Base-by-base conservation (phyloP, 2,113 vertebrate genomes). In the Capreolus pygargus region DNA sequence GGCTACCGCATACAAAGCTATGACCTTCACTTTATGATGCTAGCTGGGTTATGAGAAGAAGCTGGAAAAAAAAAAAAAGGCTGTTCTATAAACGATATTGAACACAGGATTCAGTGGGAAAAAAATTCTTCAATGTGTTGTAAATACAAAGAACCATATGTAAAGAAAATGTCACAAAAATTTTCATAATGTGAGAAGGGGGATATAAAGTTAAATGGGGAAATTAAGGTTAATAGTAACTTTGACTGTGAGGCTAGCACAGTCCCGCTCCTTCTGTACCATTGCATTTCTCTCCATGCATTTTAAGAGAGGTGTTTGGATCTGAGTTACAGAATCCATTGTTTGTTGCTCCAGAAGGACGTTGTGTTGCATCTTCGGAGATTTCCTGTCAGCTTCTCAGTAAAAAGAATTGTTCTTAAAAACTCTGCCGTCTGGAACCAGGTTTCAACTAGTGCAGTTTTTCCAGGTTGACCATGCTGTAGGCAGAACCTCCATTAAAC, bases 331-430 rank as follows among this genome's bases (percentile, higher is more conserved):
- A 94, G 27, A 82, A 61, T 61, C 21, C 12, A 7, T 81, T 58
- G 6, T 76, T 95, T 21, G 88, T 91, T 86, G 47, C 36, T 83
- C 17, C 33, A 45, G 83, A 92, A 88, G 50, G 64, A 74, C 9
- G 6, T 15, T n/a, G 17, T 89, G 23, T 57, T 86, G 30, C 28
- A 45, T 47, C 88, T 91, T 89, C 61, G 57, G 90, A 95, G 74
- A 82, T 93, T 95, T 91, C n/a, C 52, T 89, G 45, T 84, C 52
- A 79, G 47, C 19, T 78, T n/a, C 13, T 93, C n/a, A 14, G 16
- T 92, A 60, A 89, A 95, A 93, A 74, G 21, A 93, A n/a, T 89
- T 78, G 67, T 79, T 94, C n/a, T 92, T 67, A 82, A 86, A 96
- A 85, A 33, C 8, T 12, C 21, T 83, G 28, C 60, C 39, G 19